Base-by-base conservation (phyloP, 2,888 invertebrate species). In the Drosophila anceps region DNA sequence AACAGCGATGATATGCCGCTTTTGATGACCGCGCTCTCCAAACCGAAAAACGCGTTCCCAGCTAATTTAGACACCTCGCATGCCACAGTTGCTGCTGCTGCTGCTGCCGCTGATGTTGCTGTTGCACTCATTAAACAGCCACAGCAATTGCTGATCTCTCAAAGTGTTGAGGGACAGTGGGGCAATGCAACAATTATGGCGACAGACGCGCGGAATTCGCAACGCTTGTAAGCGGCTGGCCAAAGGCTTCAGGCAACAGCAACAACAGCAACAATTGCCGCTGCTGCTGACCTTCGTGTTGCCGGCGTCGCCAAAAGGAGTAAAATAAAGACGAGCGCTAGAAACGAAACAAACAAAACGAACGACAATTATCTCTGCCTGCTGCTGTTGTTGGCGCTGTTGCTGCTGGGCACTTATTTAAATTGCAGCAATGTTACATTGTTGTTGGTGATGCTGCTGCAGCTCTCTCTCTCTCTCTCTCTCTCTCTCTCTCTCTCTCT, bases 1-100 rank as follows among this genome's bases (percentile, higher is more conserved):
- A 43, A 41, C 44, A 53, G 48, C 73, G 73, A 77, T 82, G 68
- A 82, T 81, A 78, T 76, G 64, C 70, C 79, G 75, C 84, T 88
- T 87, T 85, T 85, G 85, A 85, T 89, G 85, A 74, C 85, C 66
- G 84, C 58, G 71, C 82, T 75, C 73, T 68, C 69, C 73, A 79
- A 79, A 58, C 85, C 90, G 73, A 88, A 88, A 84, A 88, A 83
- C 79, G 79, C 81, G 90, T 90, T 87, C 90, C 77, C 86, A 90
- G 81, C 86, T 90, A 87, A 87, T 87, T 90, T 87, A 87, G 90
- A 87, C 86, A 87, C 90, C 86, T 90, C 81, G 71, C 81, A 87
- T 87, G 81, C 88, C 86, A 63, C 74, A 79, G 67, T 76, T 81
- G 53, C 61, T 60, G 13, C 43, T 37, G 44, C 46, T 55, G 44